phyloP scores from a whole-genome alignment of 1,140 invertebrate genomes.

The Rhizoglyphus robini region DNA sequence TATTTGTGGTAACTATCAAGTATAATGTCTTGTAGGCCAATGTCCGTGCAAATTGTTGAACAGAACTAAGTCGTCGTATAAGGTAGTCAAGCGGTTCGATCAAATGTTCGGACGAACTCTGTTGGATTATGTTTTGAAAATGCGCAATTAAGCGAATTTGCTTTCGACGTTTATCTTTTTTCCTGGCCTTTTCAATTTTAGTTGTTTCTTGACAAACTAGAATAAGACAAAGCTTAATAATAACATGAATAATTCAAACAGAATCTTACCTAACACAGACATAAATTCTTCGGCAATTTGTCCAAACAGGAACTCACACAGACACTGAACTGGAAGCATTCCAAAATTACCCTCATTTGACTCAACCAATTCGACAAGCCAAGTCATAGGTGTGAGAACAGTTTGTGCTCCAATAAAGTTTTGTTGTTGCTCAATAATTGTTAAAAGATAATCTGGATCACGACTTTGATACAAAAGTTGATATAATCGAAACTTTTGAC shows the following conservation, averaged over 20 bases:
- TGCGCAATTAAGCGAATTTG: slow-evolving; percentile 64
- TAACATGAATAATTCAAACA: not conserved
- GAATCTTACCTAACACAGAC: not conserved
- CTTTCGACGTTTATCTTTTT: slow-evolving; percentile 45
- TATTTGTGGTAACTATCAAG: slow-evolving; percentile 8
- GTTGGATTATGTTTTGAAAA: slow-evolving; percentile 40
- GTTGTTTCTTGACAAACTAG: slow-evolving; percentile 6
- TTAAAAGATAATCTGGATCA: slow-evolving; percentile 72
- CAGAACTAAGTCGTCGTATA: slow-evolving; percentile 64
- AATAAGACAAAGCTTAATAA: not conserved
- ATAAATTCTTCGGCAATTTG: slow-evolving; percentile 36
- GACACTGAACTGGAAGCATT: slow-evolving; percentile 80
- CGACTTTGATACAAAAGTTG: slow-evolving; percentile 74
- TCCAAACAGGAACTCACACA: slow-evolving; percentile 82
- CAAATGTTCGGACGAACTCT: slow-evolving; percentile 44
- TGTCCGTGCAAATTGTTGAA: slow-evolving; percentile 54
- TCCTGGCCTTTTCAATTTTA: slow-evolving; percentile 29
- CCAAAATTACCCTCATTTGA: slow-evolving; percentile 71
- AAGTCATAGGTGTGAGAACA: slow-evolving; percentile 71
- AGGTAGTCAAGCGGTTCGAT: slow-evolving; percentile 84
- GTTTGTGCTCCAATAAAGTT: not conserved
- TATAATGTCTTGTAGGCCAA: slow-evolving; percentile 52
- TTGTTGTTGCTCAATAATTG: slow-evolving; percentile 63
- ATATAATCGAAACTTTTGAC: slow-evolving; percentile 69
- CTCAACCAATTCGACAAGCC: slow-evolving; percentile 84